Evolutionary conservation across 2,113 vertebrate species (phyloP), one percentile per base, ranked within the genome.

Genomic region (Epinephelus cyanopodus): DNA sequence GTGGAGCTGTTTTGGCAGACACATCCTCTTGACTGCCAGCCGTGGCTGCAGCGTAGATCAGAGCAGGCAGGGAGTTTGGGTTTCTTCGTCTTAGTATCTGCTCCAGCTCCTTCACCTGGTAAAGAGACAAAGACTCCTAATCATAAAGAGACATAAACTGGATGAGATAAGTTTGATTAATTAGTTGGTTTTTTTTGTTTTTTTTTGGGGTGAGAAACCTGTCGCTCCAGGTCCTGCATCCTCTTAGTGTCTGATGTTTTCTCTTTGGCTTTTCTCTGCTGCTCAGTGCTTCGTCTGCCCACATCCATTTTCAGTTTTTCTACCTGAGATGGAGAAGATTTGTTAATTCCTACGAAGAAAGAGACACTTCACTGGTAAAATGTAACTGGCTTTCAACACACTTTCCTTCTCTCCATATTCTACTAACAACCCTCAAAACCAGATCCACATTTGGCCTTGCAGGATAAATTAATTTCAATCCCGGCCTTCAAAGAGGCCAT

Each of bases 21-120:
- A 0, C 23, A 0, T 74, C 60, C 5, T 77, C 77, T 2, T 69
- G 57, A 18, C 75, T 77, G 0, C 62, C 80, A 75, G 95, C 95
- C 27, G 95, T 91, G 45, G 97, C 96, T 21, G 97, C 98, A 74
- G 98, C 97, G 79, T 95, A 94, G 74, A 99, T 98, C 81, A 98
- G 94, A 85, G 98, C 96, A 33, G 97, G 97, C 70, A 98, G 90
- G 27, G 97, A 99, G 94, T 98, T 99, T 77, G 97, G 98, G 69
- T 98, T 95, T 61, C 96, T 95, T 81, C 90, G 92, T 86, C 93
- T 96, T 4, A 98, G 82, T 82, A 98, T 97, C 77, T 96, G 95
- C 94, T 99, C 97, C 96, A 98, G 96, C 94, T 99, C 97, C 80
- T 96, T 98, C 70, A 99, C 96, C 98, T 99, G 80, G 61, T 47